Conservation (phyloP, 2,888 invertebrate genomes). For the Brachyopa scutellaris region DNA sequence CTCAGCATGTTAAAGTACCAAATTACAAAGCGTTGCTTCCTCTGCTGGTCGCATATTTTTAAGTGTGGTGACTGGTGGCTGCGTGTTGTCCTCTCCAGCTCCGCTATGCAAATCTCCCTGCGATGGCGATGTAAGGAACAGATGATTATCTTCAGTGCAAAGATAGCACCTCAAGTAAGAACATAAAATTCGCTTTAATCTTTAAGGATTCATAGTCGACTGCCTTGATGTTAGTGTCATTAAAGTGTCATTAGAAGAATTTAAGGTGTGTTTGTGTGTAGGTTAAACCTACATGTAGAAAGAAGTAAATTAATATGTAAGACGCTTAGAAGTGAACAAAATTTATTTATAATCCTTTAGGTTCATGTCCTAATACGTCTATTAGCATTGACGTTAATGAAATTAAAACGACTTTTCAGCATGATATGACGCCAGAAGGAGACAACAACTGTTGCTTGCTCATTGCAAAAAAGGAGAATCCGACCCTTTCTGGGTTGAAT, state of each 20-base stretch:
- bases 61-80: constrained; percentile 53
- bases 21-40: constrained; percentile 54
- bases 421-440: neutral
- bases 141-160: constrained; percentile 24
- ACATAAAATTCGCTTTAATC: constrained; percentile 55
- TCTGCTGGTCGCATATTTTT: constrained; percentile 54
- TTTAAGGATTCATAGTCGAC: constrained; percentile 14
- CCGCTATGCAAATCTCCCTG: constrained; percentile 43
- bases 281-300: too few species aligned
- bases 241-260: constrained; percentile 49
- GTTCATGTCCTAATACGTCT: neutral
- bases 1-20: constrained; percentile 70
- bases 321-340: neutral
- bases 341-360: constrained; percentile 35
- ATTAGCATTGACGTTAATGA: constrained; percentile 2
- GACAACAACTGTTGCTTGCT: too few species aligned
- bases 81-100: constrained; percentile 16
- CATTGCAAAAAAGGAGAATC: too few species aligned
- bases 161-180: constrained; percentile 22
- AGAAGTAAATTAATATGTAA: constrained; percentile 12
- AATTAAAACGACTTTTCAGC: constrained; percentile 25
- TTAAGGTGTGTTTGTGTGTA: constrained; percentile 1
- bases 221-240: constrained; percentile 45
- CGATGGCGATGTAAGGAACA: constrained; percentile 25
- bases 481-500: too few species aligned